phyloP scores from a whole-genome alignment of 2,113 vertebrate genomes.

The Pseudolaguvia tuberculata region DNA sequence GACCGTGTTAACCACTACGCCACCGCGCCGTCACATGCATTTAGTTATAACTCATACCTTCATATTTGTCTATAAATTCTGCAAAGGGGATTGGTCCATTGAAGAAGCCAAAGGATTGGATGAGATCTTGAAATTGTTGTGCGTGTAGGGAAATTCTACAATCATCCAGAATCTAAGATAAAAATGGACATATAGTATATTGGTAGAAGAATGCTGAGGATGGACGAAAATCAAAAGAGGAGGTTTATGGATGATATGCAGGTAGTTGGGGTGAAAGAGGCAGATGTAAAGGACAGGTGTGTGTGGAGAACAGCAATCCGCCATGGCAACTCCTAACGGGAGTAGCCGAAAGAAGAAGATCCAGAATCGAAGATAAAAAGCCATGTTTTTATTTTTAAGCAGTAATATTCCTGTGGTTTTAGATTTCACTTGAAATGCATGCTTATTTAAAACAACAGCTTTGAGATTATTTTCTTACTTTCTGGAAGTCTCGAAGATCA shows the following conservation, averaged over 20 bases:
- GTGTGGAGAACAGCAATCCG: too few species aligned
- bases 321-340: too few species aligned
- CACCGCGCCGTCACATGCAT: too few species aligned
- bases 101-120: conserved; percentile 52
- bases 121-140: conserved; percentile 51
- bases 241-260: too few species aligned
- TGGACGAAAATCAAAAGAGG: too few species aligned
- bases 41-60: conserved; percentile 60
- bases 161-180: conserved; percentile 57
- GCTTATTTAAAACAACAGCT: not conserved
- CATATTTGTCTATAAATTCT: conserved; percentile 56
- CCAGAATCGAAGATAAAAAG: conserved; percentile 50
- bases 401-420: not conserved
- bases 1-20: too few species aligned
- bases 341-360: too few species aligned
- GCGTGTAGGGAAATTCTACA: conserved; percentile 56
- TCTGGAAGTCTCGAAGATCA: conserved; percentile 49
- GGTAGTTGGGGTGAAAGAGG: too few species aligned
- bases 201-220: too few species aligned
- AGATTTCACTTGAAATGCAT: not conserved
- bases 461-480: conserved; percentile 50
- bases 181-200: too few species aligned
- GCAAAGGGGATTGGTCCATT: conserved; percentile 56
- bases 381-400: not conserved
- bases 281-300: too few species aligned